phyloP scores from a whole-genome alignment of 2,797 vertebrate genomes.

The Onychomys leucogaster region DNA sequence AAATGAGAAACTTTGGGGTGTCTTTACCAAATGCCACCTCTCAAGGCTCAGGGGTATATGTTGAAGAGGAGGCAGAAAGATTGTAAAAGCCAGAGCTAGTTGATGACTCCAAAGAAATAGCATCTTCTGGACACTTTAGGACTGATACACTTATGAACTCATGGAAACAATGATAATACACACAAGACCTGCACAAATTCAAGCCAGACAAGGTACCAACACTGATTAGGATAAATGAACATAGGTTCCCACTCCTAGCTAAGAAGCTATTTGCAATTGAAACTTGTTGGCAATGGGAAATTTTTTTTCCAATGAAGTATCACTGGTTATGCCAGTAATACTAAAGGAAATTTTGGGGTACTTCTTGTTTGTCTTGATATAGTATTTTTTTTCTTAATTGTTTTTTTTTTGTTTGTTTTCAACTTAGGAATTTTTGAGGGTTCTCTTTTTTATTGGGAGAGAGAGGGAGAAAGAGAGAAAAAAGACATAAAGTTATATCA shows the following conservation, averaged over 20 bases:
- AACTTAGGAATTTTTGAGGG: neutral
- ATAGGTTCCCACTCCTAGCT: neutral
- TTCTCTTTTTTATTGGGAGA: no score
- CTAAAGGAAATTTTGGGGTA: neutral
- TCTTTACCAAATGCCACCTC: neutral
- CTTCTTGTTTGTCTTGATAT: neutral
- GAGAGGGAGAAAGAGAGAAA: neutral
- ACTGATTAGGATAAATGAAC: neutral
- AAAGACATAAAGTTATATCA: neutral
- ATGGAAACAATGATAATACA: neutral
- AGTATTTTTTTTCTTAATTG: neutral
- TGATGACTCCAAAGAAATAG: neutral
- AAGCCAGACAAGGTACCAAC: neutral
- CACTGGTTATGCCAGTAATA: neutral
- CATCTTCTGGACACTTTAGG: neutral
- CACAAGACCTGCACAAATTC: neutral
- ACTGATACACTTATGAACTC: neutral
- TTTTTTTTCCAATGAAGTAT: neutral
- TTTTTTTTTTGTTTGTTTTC: neutral
- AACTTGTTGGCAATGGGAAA: neutral
- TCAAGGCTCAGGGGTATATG: neutral
- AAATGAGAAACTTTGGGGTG: neutral
- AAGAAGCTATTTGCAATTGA: neutral
- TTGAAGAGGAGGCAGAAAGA: neutral
- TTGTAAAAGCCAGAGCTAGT: neutral